Percentiles rank a stretch among this genome's conserved stretches.
Conservation (phyloP, 2,888 invertebrate species). For the Aleiodes testaceus region DNA sequence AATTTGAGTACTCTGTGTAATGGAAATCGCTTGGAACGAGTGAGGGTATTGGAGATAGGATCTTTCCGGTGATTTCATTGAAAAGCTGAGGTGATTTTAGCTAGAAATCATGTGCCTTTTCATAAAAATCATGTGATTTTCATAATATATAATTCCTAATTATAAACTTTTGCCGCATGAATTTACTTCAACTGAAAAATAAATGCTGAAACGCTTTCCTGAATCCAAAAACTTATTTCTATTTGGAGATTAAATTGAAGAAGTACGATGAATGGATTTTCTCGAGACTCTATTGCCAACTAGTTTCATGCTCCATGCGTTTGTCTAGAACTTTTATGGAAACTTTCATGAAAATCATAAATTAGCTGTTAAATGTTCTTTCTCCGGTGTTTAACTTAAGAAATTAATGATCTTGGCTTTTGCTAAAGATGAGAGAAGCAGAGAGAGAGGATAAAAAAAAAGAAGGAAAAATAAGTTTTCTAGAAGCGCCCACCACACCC, state of each 20-base stretch:
- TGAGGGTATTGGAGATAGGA: no score
- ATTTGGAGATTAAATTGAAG: slow-evolving; percentile 11
- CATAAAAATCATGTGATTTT: no score
- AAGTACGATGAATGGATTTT: slow-evolving; percentile 9
- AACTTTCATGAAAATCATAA: slow-evolving; percentile 25
- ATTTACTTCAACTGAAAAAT: no score
- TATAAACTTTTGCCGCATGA: no score
- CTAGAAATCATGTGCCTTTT: no score
- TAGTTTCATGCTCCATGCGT: slow-evolving; percentile 19
- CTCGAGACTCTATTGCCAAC: slow-evolving; percentile 15
- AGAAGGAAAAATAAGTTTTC: no score
- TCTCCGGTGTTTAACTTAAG: slow-evolving; percentile 13
- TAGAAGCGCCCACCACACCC: background rate
- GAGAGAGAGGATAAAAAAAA: background rate
- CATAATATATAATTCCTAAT: no score
- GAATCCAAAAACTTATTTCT: slow-evolving; percentile 6
- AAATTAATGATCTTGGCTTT: slow-evolving; percentile 27
- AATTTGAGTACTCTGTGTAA: no score
- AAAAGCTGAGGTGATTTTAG: no score
- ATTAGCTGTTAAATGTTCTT: slow-evolving; percentile 24
- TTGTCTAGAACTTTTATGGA: slow-evolving; percentile 17
- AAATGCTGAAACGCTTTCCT: background rate
- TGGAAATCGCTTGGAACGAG: no score
- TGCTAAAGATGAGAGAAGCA: background rate
- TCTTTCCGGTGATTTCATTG: no score